These are phyloP conservation scores for Poecile montanus DNA, from an alignment of 2,797 vertebrate genomes.

Conservation along the genomic window DNA sequence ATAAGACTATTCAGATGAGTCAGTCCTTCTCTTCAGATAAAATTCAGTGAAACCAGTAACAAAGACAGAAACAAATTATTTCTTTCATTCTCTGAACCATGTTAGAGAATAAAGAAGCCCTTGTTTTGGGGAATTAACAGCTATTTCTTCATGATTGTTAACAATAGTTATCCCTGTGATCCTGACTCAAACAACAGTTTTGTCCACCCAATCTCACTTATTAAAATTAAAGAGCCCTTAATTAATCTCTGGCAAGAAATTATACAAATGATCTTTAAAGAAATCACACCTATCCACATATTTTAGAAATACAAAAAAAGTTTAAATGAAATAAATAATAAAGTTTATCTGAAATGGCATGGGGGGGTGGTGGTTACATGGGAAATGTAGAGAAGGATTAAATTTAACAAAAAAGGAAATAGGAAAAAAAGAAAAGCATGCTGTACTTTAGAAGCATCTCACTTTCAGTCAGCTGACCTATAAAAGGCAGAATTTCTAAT, in stretches of 20 bases:
- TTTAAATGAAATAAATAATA: not conserved
- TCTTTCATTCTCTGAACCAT: not conserved
- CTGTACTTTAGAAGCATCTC: not conserved
- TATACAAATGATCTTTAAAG: not conserved
- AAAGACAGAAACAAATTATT: not conserved
- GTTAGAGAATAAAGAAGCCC: not conserved
- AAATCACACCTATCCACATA: not conserved
- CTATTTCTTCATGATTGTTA: conserved; percentile 1
- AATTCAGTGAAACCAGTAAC: not conserved
- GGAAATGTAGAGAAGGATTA: not conserved
- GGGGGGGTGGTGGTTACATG: not conserved
- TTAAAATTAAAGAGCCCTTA: not conserved
- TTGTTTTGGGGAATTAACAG: not conserved
- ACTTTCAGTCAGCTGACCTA: not conserved
- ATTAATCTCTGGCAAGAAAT: conserved; percentile 5
- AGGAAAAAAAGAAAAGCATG: not conserved
- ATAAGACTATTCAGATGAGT: not conserved
- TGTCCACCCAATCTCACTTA: not conserved
- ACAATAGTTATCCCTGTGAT: not conserved
- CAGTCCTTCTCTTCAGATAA: conserved; percentile 30
- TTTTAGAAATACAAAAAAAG: not conserved
- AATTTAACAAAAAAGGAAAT: not conserved
- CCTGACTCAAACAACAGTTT: not conserved
- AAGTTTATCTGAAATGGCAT: not conserved
- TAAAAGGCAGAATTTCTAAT: conserved; percentile 16